Conservation (phyloP, 2,113 vertebrate species). For the Myotis yumanensis region DNA sequence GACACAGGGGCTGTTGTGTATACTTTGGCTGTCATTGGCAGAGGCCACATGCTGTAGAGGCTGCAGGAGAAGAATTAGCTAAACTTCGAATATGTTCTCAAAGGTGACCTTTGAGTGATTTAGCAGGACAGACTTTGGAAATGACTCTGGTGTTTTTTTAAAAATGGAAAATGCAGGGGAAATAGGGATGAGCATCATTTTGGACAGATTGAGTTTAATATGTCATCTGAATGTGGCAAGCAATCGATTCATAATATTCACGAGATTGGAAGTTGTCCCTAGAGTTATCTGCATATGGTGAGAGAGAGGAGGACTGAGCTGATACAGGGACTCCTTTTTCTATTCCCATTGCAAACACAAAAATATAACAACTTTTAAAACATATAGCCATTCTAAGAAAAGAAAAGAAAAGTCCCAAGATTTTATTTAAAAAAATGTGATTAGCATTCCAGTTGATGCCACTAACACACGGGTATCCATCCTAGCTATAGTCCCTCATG, state of each 20-base stretch:
- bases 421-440: neutral
- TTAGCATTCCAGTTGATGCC: neutral
- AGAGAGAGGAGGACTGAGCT: neutral
- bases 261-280: neutral
- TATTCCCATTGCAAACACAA: neutral
- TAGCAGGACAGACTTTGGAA: neutral
- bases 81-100: neutral
- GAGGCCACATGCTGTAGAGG: neutral
- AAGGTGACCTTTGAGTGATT: neutral
- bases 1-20: accelerated
- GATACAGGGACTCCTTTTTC: neutral
- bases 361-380: neutral
- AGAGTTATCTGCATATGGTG: neutral
- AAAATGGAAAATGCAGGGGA: neutral
- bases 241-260: neutral
- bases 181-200: neutral
- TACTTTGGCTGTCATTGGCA: neutral
- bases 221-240: neutral
- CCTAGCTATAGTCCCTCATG: neutral
- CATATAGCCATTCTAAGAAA: neutral
- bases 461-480: neutral
- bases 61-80: neutral
- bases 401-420: neutral
- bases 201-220: neutral
- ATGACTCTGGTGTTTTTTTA: neutral